phyloP scores from a whole-genome alignment of 2,797 vertebrate species.

The Synanceia verrucosa region DNA sequence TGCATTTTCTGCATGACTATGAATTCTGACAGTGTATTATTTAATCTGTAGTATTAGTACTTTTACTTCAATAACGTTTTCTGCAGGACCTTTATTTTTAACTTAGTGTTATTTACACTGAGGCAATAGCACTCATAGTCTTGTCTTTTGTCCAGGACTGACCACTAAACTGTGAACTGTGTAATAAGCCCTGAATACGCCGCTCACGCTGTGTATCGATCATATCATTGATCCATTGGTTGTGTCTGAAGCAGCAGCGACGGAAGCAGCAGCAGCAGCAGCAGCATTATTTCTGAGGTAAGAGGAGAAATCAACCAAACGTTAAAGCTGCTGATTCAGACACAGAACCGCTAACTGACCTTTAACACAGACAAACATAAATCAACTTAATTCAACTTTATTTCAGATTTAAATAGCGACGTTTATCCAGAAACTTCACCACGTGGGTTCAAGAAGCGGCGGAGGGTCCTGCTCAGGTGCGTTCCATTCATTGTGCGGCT shows the following conservation, averaged over 20 bases:
- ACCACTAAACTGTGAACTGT: too few relatives aligned
- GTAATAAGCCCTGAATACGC: too few relatives aligned
- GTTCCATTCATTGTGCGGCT: not conserved
- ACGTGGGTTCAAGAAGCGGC: constrained; percentile 52
- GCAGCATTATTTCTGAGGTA: constrained; percentile 51
- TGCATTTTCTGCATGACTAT: too few relatives aligned
- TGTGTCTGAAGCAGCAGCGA: not conserved
- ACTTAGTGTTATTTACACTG: too few relatives aligned
- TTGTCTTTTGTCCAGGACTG: too few relatives aligned
- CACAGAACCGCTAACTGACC: accelerated
- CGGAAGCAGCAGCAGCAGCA: constrained; percentile 5
- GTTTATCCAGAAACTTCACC: constrained; percentile 17
- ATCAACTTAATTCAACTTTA: accelerated
- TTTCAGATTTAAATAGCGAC: accelerated
- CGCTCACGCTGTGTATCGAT: not conserved
- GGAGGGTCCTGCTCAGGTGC: not conserved
- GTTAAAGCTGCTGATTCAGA: too few relatives aligned
- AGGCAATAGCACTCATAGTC: too few relatives aligned
- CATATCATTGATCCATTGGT: constrained; percentile 26
- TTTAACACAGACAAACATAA: accelerated
- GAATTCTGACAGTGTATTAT: too few relatives aligned
- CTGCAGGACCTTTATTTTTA: too few relatives aligned
- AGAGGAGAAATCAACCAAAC: not conserved
- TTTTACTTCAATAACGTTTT: too few relatives aligned
- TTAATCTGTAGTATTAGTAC: too few relatives aligned